These are phyloP conservation scores for Sebastes nivosus DNA, from an alignment of 2,797 vertebrate species.

Conservation along the genomic window DNA sequence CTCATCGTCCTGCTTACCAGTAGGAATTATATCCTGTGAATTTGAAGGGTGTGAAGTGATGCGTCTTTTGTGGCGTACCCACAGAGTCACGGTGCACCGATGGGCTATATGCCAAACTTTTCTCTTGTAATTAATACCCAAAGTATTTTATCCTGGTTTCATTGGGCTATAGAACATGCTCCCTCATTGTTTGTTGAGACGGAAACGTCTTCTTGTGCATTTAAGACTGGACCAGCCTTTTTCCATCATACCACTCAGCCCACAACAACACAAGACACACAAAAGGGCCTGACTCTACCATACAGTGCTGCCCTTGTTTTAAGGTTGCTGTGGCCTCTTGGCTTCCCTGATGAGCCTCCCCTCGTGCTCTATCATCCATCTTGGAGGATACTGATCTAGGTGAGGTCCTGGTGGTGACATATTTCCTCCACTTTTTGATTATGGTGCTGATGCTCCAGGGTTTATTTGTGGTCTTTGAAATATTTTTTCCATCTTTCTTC, in stretches of 20 bases:
- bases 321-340: slow-evolving; percentile 16
- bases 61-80: background rate
- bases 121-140: slow-evolving; percentile 3
- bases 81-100: background rate
- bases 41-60: slow-evolving; percentile 6
- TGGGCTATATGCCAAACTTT: background rate
- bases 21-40: background rate
- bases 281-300: background rate
- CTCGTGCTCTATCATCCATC: slow-evolving; percentile 35
- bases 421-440: slow-evolving; percentile 5
- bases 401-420: slow-evolving; percentile 6
- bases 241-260: background rate
- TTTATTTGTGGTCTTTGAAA: background rate
- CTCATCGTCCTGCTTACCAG: slow-evolving; percentile 8
- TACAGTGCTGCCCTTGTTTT: slow-evolving; percentile 28
- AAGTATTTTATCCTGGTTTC: background rate
- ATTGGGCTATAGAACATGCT: background rate
- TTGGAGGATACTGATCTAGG: slow-evolving; percentile 14
- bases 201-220: background rate
- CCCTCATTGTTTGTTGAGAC: background rate
- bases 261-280: background rate
- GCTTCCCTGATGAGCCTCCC: slow-evolving; percentile 27
- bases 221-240: background rate
- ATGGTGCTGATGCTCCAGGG: background rate
- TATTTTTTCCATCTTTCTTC: background rate